Percentiles rank a stretch among this genome's conserved stretches.
phyloP scores from a whole-genome alignment of 2,113 vertebrate genomes.

The Stictonetta naevosa region DNA sequence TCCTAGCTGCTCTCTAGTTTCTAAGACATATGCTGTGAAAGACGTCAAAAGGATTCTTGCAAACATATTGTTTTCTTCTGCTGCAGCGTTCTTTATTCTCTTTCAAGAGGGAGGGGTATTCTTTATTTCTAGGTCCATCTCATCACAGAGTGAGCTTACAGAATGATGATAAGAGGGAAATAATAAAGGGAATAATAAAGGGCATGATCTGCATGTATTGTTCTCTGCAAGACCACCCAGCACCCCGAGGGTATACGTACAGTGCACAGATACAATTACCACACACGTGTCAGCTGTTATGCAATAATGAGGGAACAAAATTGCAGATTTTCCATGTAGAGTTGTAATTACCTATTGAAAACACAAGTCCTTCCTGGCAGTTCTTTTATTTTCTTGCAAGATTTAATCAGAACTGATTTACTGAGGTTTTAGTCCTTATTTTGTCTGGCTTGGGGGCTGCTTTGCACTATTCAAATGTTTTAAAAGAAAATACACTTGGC shows the following conservation, averaged over 20 bases:
- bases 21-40: not conserved
- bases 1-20: not conserved
- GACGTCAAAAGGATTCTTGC: not conserved
- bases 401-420: conserved; percentile 37
- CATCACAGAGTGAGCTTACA: not conserved
- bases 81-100: not conserved
- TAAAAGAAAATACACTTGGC: not conserved
- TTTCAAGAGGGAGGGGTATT: not conserved
- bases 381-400: conserved; percentile 34
- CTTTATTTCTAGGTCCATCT: not conserved
- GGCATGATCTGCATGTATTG: too few relatives aligned
- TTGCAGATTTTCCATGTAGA: conserved; percentile 19
- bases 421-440: conserved; percentile 31
- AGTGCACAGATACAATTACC: not conserved
- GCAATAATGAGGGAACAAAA: not conserved
- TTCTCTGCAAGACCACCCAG: not conserved
- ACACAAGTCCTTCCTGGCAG: conserved; percentile 45
- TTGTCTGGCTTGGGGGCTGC: conserved; percentile 26
- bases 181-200: not conserved
- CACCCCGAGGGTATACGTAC: not conserved
- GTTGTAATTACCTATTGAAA: conserved; percentile 45
- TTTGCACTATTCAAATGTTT: not conserved
- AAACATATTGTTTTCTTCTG: not conserved
- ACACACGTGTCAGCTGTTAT: not conserved
- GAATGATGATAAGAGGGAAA: not conserved